These are phyloP conservation scores for Drosophila jambulina DNA, from an alignment of 1,140 invertebrate genomes.

Conservation along the genomic window DNA sequence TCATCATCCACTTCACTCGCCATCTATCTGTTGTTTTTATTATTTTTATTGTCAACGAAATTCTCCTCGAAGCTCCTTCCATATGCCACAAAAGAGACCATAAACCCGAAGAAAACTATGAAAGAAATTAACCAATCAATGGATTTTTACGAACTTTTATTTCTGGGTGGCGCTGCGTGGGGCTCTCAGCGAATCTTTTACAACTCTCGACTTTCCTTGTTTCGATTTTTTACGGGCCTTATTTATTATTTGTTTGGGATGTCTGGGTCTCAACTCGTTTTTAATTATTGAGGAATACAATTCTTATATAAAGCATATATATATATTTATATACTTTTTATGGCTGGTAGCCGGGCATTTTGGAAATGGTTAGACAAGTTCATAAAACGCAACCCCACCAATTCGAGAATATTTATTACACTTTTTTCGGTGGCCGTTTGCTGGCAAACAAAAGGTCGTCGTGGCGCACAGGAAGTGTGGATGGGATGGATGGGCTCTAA, in stretches of 20 bases:
- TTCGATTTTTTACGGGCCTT: conserved; percentile 24
- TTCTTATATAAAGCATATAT: conserved; percentile 23
- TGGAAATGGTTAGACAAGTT: conserved; percentile 45
- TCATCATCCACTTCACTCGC: conserved; percentile 44
- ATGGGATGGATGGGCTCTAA: conserved; percentile 24
- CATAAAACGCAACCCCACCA: conserved; percentile 38
- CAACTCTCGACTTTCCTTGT: conserved; percentile 53
- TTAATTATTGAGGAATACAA: conserved; percentile 54
- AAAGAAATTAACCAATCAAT: conserved; percentile 77
- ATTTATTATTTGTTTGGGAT: conserved; percentile 38
- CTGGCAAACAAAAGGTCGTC: conserved; percentile 40
- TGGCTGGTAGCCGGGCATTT: conserved; percentile 33
- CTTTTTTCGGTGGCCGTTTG: conserved; percentile 37
- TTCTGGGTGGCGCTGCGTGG: conserved; percentile 72
- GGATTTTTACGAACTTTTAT: conserved; percentile 34
- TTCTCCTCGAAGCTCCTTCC: conserved; percentile 15
- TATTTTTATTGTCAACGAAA: conserved; percentile 71
- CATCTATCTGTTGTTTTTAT: conserved; percentile 67
- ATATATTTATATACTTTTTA: conserved; percentile 27
- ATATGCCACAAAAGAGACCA: conserved; percentile 36
- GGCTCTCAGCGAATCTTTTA: conserved; percentile 53
- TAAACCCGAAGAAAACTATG: conserved; percentile 66
- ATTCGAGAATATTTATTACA: conserved; percentile 60
- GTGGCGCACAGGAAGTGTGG: conserved; percentile 64
- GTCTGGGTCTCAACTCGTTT: conserved; percentile 34